These are phyloP conservation scores for Scaptomyza flava DNA, from an alignment of 2,888 invertebrate genomes.

Conservation along the genomic window DNA sequence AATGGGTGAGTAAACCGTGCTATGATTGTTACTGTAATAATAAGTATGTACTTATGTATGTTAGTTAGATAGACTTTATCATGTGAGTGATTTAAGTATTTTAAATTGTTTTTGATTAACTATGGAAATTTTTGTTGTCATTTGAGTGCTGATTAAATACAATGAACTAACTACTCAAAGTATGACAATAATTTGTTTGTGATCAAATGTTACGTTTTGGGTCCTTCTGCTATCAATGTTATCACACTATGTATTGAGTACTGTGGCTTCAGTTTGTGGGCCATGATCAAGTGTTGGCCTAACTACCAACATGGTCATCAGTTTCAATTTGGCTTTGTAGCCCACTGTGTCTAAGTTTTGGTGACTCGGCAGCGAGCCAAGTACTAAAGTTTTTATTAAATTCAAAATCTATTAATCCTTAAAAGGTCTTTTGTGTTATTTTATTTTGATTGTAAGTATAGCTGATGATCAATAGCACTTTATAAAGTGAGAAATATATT, in stretches of 20 bases:
- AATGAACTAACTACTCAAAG: constrained; percentile 10
- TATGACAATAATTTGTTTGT: constrained; percentile 30
- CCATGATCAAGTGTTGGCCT: constrained; percentile 25
- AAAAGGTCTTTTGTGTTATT: constrained; percentile 18
- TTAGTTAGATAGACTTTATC: background rate
- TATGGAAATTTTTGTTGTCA: constrained; percentile 21
- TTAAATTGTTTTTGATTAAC: constrained; percentile 30
- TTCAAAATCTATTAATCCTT: background rate
- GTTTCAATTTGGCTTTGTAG: constrained; percentile 28
- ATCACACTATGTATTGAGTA: constrained; percentile 20
- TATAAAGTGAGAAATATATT: no score
- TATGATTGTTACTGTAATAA: constrained; percentile 1
- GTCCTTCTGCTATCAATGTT: constrained; percentile 17
- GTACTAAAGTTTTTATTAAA: background rate
- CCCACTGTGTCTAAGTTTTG: background rate
- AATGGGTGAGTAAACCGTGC: constrained; percentile 65
- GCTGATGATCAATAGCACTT: background rate
- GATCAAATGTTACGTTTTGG: constrained; percentile 11
- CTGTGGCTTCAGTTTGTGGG: constrained; percentile 1
- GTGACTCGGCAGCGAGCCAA: background rate
- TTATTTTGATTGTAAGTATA: constrained; percentile 17
- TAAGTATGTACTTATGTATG: background rate
- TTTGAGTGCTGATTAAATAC: constrained; percentile 48
- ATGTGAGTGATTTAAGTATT: constrained; percentile 11
- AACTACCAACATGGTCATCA: constrained; percentile 18